A percentile compares a stretch with the other conserved stretches of the same genome.
Conservation (phyloP, 2,113 vertebrate genomes). For the Scomber colias region DNA sequence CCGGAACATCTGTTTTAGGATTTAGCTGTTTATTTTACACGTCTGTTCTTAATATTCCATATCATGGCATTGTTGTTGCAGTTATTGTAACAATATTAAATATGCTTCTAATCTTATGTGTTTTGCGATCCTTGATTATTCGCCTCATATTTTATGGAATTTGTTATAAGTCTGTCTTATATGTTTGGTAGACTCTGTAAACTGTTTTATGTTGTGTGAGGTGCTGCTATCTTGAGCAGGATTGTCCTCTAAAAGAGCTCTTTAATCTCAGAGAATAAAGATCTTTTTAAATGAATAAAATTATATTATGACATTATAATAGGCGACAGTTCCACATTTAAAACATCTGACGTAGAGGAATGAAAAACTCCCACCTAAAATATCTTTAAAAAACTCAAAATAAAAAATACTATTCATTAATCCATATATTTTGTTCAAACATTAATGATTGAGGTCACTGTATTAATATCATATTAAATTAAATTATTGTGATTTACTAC, state of each 20-base stretch:
- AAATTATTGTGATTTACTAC: not conserved
- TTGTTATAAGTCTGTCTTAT: not conserved
- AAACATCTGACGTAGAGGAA: not conserved
- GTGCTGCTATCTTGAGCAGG: not conserved
- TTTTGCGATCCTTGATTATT: not conserved
- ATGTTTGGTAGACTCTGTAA: not conserved
- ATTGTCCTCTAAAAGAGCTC: not conserved
- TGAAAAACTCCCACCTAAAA: not conserved
- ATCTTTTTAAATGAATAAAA: no score
- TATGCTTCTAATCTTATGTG: not conserved
- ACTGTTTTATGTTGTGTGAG: not conserved
- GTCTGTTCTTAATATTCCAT: not conserved
- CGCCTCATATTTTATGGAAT: not conserved
- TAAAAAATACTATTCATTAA: not conserved
- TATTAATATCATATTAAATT: not conserved
- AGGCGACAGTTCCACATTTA: not conserved
- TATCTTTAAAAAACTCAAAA: not conserved
- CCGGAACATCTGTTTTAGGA: not conserved
- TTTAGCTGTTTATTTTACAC: no score
- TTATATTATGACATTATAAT: not conserved
- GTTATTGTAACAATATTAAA: not conserved
- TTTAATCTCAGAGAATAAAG: not conserved
- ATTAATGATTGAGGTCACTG: not conserved
- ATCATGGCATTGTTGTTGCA: not conserved
- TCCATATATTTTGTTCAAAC: not conserved